Base-by-base conservation (phyloP, 53 echinoderm and acorn worm genomes). In the Echinarachnius parma region DNA sequence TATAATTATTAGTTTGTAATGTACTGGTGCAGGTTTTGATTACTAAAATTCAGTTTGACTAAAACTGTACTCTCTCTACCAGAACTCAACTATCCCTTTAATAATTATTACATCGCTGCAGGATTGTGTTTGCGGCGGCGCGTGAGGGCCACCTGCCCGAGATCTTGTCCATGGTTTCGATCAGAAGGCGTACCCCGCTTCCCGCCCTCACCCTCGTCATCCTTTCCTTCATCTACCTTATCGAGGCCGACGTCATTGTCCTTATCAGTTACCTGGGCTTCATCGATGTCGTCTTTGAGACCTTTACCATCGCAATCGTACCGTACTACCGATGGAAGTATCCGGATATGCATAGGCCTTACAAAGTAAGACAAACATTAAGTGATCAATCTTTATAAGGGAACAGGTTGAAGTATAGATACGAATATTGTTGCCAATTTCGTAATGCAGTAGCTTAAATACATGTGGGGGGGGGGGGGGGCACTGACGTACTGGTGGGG, bases 291-390 rank as follows among this genome's bases (percentile, higher is more conserved):
- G 65, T 65, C 15, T 71, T 65, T 19, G 65, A 65, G 24, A 65
- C 65, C 5, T 36, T 65, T 46, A 65, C 48, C 27, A 19, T 65
- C 1, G 46, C 46, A 8, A 65, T 65, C 3, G 65, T 65, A 1
- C 65, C 65, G 2, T 65, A 65, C 24, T 65, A 65, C 47, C 27
- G 65, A 5, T 65, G 65, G 65, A 65, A 65, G 22, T 28, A 65
- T 23, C 65, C 65, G 4, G n/a, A 65, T 28, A 20, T 65, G 2
- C 46, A 26, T 2, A 35, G 65, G 11, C 65, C 65, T 25, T 65
- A 65, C 46, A 65, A 65, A 29, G 65, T 65, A 62, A 37, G 9
- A 14, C 15, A 15, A 11, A 19, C 16, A 2, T 28, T 16, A 28
- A 27, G 15, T 44, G 16, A 44, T 1, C 10, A 44, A n/a, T n/a